Evolutionary conservation across 2,797 vertebrate species (phyloP), one percentile per base, ranked within the genome.

Genomic region (Lepilemur septentrionalis): DNA sequence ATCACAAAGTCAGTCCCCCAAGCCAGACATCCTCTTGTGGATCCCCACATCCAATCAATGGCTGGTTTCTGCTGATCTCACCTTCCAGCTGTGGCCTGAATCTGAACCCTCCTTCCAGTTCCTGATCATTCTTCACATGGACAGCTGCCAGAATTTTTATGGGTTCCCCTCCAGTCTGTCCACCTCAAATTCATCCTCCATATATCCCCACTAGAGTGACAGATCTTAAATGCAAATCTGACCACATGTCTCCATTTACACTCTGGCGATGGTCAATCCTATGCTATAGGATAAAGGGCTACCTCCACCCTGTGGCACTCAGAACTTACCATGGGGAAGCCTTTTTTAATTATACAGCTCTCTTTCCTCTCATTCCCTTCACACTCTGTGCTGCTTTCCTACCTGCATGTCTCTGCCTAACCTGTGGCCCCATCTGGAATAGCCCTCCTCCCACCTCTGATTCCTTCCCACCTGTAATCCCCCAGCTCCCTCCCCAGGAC

Each of bases 381-480:
- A 32, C 0, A 82, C 22, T 55, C 52, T 17, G 8, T 0, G 15
- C 13, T 25, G 30, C 50, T 91, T 82, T 35, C 59, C 38, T 78
- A 23, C 38, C 35, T 69, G 4, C 2, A 10, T 2, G 18, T 61
- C 22, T 67, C 52, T 67, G 14, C n/a, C 32, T 73, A n/a, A 69
- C 11, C 38, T 28, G 3, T 35, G 30, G 7, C 7, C 92, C 12
- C 0, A 5, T 3, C 30, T 41, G 2, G 22, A 46, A 3, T 8
- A 46, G 2, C 22, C 22, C 12, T 67, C 20, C 13, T 41, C 7
- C 12, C 5, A 7, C 6, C 11, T 50, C 14, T 23, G 4, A 2
- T 28, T 13, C 9, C 8, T 10, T 35, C 0, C 14, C 17, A 15
- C 15, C 3, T 12, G 4, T 6, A 15, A 65, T 5, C 30, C 15